Percentiles rank a stretch among this genome's conserved stretches.
Evolutionary conservation across 1,140 invertebrate species (phyloP).

Genomic region (Drosophila pruinosa): DNA sequence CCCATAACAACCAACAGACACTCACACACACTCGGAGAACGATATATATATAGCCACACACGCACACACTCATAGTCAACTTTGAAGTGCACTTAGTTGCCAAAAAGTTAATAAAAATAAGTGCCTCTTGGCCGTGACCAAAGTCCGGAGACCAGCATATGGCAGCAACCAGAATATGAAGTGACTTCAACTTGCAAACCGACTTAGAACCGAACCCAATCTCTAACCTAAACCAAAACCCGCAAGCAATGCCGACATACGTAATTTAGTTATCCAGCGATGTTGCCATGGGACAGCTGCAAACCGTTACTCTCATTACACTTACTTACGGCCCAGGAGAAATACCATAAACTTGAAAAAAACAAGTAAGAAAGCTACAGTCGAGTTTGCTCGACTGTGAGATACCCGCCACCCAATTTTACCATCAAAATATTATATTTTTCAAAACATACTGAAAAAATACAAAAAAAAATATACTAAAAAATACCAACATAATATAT

Average conservation of each 20-base stretch:
- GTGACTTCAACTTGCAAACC: constrained; percentile 19
- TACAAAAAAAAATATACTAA: no score
- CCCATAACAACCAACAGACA: constrained; percentile 41
- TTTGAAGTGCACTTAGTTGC: constrained; percentile 72
- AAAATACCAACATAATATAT: no score
- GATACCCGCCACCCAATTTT: no score
- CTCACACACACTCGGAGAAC: not conserved
- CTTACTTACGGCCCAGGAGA: not conserved
- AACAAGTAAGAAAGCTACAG: no score
- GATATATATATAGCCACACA: constrained; percentile 16
- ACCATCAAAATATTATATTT: no score
- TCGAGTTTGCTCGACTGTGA: no score
- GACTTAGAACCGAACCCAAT: constrained; percentile 11
- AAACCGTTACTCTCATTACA: constrained; percentile 31
- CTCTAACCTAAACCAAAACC: not conserved
- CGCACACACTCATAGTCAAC: constrained; percentile 35
- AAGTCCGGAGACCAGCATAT: constrained; percentile 16
- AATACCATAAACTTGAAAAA: constrained; percentile 18
- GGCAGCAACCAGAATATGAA: constrained; percentile 38
- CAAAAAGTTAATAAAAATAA: constrained; percentile 79
- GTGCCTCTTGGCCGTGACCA: constrained; percentile 68
- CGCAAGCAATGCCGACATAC: constrained; percentile 33
- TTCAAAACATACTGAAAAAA: no score
- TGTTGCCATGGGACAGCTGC: constrained; percentile 47
- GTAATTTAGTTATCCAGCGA: constrained; percentile 64